These are phyloP conservation scores for Protobothrops flavoviridis DNA, from an alignment of 2,113 vertebrate genomes.

Conservation along the genomic window DNA sequence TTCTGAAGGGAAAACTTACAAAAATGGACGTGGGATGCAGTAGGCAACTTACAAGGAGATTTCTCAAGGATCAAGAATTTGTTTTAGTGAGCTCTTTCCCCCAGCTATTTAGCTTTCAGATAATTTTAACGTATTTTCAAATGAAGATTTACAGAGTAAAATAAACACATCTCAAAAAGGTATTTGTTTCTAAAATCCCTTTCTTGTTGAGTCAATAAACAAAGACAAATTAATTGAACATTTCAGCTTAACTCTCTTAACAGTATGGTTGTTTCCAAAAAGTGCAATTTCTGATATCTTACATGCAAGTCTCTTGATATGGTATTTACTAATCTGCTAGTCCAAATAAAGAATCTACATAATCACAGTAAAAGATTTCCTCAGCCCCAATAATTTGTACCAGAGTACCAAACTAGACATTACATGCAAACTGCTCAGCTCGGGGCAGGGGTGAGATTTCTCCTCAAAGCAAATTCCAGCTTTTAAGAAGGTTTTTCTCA, in stretches of 20 bases:
- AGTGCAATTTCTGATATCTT: accelerated
- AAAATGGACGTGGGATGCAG: constrained; percentile 70
- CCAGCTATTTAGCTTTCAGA: constrained; percentile 42
- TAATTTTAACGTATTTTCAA: constrained; percentile 22
- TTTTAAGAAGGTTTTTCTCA: neutral
- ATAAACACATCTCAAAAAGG: neutral
- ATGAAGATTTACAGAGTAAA: neutral
- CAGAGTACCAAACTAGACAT: neutral
- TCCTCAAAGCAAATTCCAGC: neutral
- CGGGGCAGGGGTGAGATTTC: neutral
- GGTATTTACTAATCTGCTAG: neutral
- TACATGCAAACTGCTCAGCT: neutral
- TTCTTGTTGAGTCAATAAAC: neutral
- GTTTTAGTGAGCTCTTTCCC: constrained; percentile 48
- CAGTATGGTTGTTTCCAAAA: neutral
- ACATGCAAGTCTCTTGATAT: neutral
- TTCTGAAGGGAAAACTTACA: constrained; percentile 78
- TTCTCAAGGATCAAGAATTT: constrained; percentile 48
- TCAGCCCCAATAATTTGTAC: too few relatives aligned
- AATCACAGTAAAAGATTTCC: neutral
- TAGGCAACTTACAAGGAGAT: constrained; percentile 45
- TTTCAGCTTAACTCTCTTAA: neutral
- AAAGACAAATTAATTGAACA: neutral
- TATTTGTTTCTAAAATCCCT: neutral
- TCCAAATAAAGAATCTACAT: neutral